Evolutionary conservation across 1,140 invertebrate species (phyloP).

Genomic region (Oryzaephilus surinamensis): DNA sequence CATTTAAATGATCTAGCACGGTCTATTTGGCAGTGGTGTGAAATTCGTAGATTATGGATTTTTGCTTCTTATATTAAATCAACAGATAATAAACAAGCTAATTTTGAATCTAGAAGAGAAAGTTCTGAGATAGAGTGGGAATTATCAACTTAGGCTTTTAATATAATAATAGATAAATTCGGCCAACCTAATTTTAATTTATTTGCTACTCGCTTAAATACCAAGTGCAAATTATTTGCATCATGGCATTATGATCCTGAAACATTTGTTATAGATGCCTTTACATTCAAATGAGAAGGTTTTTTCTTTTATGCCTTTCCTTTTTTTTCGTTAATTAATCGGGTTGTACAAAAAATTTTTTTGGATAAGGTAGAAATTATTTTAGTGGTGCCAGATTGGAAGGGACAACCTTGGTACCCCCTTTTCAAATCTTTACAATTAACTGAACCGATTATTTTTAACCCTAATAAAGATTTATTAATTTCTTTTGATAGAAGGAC

Average conservation of each 20-base stretch:
- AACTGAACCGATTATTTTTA: no score
- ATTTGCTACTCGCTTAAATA: conserved; percentile 14
- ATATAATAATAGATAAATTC: conserved; percentile 9
- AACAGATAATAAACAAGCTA: conserved; percentile 20
- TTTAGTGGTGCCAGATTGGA: conserved; percentile 24
- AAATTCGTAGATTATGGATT: conserved; percentile 20
- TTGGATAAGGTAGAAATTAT: conserved; percentile 20
- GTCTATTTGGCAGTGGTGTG: conserved; percentile 26
- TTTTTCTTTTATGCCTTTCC: conserved; percentile 27
- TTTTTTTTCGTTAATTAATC: conserved; percentile 24
- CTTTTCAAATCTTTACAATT: no score
- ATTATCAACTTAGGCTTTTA: conserved; percentile 10
- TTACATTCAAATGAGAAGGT: conserved; percentile 22
- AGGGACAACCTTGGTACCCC: no score
- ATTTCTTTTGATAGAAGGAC: no score
- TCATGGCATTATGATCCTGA: conserved; percentile 21
- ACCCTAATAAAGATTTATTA: no score
- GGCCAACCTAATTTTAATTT: conserved; percentile 12
- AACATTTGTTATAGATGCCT: conserved; percentile 20
- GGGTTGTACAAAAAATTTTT: conserved; percentile 22
- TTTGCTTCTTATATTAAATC: conserved; percentile 21
- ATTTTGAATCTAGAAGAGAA: conserved; percentile 16
- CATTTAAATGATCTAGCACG: conserved; percentile 17
- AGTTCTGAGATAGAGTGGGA: conserved; percentile 13
- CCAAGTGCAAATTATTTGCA: conserved; percentile 21